phyloP scores from a whole-genome alignment of 2,888 invertebrate genomes.

The Cheilosia vernalis region DNA sequence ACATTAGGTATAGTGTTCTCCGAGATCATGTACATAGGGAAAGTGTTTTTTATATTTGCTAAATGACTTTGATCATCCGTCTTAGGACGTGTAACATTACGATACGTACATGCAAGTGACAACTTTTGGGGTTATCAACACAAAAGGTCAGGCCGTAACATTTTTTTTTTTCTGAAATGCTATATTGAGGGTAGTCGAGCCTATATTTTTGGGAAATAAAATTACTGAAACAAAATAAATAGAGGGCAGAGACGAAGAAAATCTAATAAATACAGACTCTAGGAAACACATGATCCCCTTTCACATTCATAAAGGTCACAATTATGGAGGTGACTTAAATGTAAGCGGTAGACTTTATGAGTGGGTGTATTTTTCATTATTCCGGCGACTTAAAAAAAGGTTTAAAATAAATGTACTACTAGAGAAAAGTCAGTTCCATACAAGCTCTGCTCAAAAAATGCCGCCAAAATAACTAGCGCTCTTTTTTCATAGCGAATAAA shows the following conservation, averaged over 20 bases:
- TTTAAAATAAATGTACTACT: too few relatives aligned
- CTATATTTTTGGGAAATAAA: not conserved
- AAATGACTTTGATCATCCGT: conserved; percentile 46
- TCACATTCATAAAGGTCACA: not conserved
- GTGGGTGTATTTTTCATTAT: too few relatives aligned
- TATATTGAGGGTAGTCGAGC: not conserved
- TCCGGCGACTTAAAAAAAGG: too few relatives aligned
- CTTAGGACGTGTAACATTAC: conserved; percentile 26
- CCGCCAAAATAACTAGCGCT: too few relatives aligned
- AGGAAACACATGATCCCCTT: not conserved
- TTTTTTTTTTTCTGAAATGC: not conserved
- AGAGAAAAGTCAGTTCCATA: too few relatives aligned
- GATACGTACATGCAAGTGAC: conserved; percentile 14
- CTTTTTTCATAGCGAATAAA: too few relatives aligned
- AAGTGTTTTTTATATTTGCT: conserved; percentile 17
- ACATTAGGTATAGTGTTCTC: not conserved
- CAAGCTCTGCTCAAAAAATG: too few relatives aligned
- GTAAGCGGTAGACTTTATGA: too few relatives aligned
- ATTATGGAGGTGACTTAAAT: too few relatives aligned
- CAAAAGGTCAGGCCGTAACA: not conserved
- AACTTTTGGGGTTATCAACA: conserved; percentile 14
- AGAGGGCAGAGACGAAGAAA: not conserved
- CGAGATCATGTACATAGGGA: conserved; percentile 15
- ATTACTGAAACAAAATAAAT: not conserved
- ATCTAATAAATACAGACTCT: too few relatives aligned